Evolutionary conservation across 2,113 vertebrate species (phyloP).

Genomic region (Urocitellus parryii): DNA sequence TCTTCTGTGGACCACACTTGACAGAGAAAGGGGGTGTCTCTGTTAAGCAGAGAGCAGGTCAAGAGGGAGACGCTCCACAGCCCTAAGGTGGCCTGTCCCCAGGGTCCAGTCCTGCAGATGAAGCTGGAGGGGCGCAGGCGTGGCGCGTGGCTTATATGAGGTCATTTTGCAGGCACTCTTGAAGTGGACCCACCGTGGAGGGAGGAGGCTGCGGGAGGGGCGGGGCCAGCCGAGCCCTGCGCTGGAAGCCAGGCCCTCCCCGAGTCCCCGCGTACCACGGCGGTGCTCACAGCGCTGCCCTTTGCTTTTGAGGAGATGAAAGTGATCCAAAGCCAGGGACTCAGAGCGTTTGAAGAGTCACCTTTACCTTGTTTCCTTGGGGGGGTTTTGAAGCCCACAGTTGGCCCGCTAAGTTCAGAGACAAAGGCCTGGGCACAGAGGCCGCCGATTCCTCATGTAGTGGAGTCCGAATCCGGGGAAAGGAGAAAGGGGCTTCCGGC

Average conservation of each 20-base stretch:
- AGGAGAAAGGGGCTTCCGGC: neutral
- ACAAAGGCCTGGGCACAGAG: neutral
- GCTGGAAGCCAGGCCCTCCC: neutral
- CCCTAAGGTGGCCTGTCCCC: too few relatives aligned
- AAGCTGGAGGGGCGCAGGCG: accelerated
- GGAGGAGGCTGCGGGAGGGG: neutral
- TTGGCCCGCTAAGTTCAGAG: conserved; percentile 54
- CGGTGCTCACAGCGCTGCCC: neutral
- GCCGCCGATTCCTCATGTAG: neutral
- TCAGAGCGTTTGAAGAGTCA: conserved; percentile 68
- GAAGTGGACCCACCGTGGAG: accelerated
- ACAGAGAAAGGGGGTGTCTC: neutral
- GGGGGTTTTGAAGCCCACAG: conserved; percentile 68
- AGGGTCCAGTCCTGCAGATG: accelerated
- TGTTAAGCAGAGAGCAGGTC: neutral
- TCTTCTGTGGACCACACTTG: neutral
- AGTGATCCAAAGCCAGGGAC: conserved; percentile 72
- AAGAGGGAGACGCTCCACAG: neutral
- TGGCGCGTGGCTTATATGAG: accelerated
- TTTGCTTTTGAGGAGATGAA: conserved; percentile 71
- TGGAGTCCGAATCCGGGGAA: neutral
- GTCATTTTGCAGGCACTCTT: accelerated
- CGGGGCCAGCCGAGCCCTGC: accelerated
- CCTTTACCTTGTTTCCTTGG: conserved; percentile 70
- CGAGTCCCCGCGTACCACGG: neutral